Conservation (phyloP, 1,140 invertebrate species). For the Holotrichia oblita region DNA sequence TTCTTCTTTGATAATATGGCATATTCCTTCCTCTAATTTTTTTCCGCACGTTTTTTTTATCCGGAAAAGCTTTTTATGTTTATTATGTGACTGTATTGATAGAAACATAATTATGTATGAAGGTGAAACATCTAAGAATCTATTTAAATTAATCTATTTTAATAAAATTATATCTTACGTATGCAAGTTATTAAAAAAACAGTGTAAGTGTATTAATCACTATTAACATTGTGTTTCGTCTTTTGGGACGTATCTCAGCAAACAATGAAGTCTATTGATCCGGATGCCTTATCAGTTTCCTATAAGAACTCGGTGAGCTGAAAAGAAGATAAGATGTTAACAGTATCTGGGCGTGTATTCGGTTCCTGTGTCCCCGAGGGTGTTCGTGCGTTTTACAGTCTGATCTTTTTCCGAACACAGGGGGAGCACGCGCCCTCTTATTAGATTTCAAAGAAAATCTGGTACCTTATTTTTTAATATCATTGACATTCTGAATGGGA, state of each 20-base stretch:
- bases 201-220: too few relatives aligned
- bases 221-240: background rate
- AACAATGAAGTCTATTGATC: background rate
- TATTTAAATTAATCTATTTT: too few relatives aligned
- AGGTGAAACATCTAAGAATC: too few relatives aligned
- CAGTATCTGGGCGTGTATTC: background rate
- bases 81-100: too few relatives aligned
- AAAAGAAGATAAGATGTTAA: slow-evolving; percentile 17
- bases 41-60: too few relatives aligned
- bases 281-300: background rate
- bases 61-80: too few relatives aligned
- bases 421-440: slow-evolving; percentile 13
- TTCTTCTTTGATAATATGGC: too few relatives aligned
- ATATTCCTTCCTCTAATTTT: too few relatives aligned
- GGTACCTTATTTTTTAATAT: slow-evolving; percentile 30
- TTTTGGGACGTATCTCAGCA: too few relatives aligned
- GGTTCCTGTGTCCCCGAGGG: background rate
- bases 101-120: too few relatives aligned
- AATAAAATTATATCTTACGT: too few relatives aligned
- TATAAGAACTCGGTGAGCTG: background rate
- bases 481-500: slow-evolving; percentile 1
- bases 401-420: slow-evolving; percentile 1
- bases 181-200: too few relatives aligned
- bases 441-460: slow-evolving; percentile 23
- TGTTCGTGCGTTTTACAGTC: slow-evolving; percentile 18